Conservation (phyloP, 2,888 invertebrate genomes). For the Phrixothrix hirtus region DNA sequence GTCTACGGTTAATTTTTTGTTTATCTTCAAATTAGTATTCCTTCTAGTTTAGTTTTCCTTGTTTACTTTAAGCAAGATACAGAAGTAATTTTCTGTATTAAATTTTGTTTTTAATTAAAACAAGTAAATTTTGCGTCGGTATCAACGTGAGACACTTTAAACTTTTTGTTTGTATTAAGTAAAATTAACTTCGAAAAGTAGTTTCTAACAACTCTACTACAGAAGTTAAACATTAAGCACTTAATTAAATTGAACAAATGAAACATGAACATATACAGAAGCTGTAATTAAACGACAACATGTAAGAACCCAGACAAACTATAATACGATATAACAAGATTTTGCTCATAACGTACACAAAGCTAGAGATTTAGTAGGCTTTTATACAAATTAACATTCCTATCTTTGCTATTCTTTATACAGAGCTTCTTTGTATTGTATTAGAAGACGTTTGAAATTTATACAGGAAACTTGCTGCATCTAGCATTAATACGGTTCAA, state of each 20-base stretch:
- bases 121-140: not conserved
- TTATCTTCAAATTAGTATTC: not conserved
- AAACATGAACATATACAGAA: conserved; percentile 24
- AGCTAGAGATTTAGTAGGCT: conserved; percentile 27
- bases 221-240: conserved; percentile 14
- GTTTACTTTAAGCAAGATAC: no score
- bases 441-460: conserved; percentile 18
- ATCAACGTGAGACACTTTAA: not conserved
- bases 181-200: not conserved
- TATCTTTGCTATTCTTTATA: conserved; percentile 14
- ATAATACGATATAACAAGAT: conserved; percentile 16
- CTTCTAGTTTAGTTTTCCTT: no score
- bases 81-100: no score
- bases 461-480: conserved; percentile 14
- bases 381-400: conserved; percentile 28
- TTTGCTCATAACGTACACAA: conserved; percentile 24
- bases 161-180: not conserved
- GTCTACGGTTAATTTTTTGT: not conserved
- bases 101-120: not conserved
- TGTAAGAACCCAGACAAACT: conserved; percentile 15
- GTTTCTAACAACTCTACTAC: not conserved
- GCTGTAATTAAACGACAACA: conserved; percentile 25
- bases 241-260: conserved; percentile 28
- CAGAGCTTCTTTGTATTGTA: conserved; percentile 22
- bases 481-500: no score